Evolutionary conservation across 2,113 vertebrate genomes (phyloP).

Genomic region (Nothocercus nigrocapillus): DNA sequence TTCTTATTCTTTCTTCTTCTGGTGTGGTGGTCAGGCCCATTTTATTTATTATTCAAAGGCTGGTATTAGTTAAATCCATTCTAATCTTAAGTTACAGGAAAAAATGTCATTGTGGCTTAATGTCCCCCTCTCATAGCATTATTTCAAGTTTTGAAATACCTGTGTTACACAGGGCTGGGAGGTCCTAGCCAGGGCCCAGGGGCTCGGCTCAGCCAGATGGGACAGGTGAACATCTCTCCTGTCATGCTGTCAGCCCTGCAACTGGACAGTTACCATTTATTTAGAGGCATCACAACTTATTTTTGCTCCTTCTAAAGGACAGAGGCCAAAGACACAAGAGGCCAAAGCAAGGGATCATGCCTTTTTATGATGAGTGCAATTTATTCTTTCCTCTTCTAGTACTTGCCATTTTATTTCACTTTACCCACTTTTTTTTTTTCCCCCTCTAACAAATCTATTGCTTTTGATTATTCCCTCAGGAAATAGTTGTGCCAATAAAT

Average conservation of each 20-base stretch:
- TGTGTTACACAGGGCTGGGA: accelerated
- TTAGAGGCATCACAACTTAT: not conserved
- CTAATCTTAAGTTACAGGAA: not conserved
- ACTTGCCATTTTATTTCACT: not conserved
- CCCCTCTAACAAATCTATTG: not conserved
- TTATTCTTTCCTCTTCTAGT: not conserved
- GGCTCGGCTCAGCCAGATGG: not conserved
- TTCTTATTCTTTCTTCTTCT: not conserved
- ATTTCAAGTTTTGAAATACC: not conserved
- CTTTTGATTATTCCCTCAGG: not conserved
- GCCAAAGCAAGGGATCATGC: not conserved
- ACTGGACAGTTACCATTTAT: not conserved
- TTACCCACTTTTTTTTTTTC: not conserved
- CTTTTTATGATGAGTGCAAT: not conserved
- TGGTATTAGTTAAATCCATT: not conserved
- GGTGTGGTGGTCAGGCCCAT: not conserved
- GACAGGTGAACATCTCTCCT: accelerated
- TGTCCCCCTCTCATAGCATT: not conserved
- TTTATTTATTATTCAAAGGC: not conserved
- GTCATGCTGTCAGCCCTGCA: not conserved
- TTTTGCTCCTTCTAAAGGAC: not conserved
- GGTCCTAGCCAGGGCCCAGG: not conserved
- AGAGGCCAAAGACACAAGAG: not conserved
- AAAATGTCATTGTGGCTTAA: not conserved
- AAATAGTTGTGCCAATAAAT: not conserved